Evolutionary conservation across 2,888 invertebrate species (phyloP).

Genomic region (Lobophora halterata): DNA sequence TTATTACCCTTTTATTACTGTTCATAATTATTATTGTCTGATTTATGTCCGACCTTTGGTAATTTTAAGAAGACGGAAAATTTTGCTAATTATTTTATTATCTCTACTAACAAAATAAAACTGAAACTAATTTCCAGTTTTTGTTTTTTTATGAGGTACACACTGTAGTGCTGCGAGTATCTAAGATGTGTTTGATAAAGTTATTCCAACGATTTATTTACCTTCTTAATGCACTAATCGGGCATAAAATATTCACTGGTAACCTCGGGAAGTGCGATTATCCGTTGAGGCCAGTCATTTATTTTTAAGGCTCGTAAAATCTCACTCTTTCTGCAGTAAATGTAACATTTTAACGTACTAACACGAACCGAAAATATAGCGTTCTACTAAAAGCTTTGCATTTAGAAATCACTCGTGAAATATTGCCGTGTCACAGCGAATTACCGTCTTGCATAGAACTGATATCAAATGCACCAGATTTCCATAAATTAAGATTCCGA

Average conservation of each 20-base stretch:
- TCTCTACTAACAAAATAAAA: conserved; percentile 33
- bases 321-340: conserved; percentile 76
- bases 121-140: too few species aligned
- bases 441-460: conserved; percentile 49
- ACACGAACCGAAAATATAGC: conserved; percentile 53
- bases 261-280: conserved; percentile 60
- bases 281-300: conserved; percentile 65
- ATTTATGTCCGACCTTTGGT: conserved; percentile 49
- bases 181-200: conserved; percentile 39
- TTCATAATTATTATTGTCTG: conserved; percentile 49
- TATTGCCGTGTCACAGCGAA: conserved; percentile 63
- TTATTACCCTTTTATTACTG: conserved; percentile 49
- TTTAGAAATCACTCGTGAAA: conserved; percentile 65
- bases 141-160: too few species aligned
- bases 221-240: conserved; percentile 55
- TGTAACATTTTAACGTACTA: conserved; percentile 74
- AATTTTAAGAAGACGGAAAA: conserved; percentile 42
- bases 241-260: conserved; percentile 66
- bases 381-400: conserved; percentile 48
- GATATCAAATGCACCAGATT: conserved; percentile 50
- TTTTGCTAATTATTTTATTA: conserved; percentile 50
- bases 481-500: conserved; percentile 54
- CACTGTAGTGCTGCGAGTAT: not conserved
- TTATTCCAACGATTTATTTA: conserved; percentile 55
- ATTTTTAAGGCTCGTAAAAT: conserved; percentile 77